phyloP scores from a whole-genome alignment of 2,113 vertebrate species.

The Dipodomys stephensi region DNA sequence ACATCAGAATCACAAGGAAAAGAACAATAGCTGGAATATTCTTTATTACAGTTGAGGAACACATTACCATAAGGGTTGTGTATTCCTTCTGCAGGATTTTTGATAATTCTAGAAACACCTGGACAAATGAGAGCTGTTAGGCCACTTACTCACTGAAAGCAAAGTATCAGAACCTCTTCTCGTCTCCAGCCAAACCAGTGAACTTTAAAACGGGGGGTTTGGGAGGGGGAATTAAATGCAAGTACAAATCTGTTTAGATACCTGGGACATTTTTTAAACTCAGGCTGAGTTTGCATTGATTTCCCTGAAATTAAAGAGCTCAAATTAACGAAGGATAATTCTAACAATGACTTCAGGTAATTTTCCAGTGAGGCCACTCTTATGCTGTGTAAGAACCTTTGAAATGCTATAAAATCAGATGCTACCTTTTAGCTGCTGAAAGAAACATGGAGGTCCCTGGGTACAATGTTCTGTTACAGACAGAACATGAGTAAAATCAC shows the following conservation, averaged over 20 bases:
- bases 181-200: not conserved
- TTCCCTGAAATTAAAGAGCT: not conserved
- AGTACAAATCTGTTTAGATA: not conserved
- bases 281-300: not conserved
- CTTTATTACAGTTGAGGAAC: constrained; percentile 70
- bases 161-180: constrained; percentile 29
- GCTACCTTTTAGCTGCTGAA: not conserved
- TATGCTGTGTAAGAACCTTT: not conserved
- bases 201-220: not conserved
- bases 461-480: not conserved
- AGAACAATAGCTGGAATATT: constrained; percentile 64
- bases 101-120: constrained; percentile 76
- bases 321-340: not conserved
- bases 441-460: not conserved
- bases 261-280: not conserved
- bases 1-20: constrained; percentile 71
- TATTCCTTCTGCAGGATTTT: constrained; percentile 70
- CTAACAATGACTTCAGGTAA: not conserved
- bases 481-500: not conserved
- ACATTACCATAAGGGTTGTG: constrained; percentile 64
- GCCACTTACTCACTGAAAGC: constrained; percentile 41
- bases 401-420: constrained; percentile 5
- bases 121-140: constrained; percentile 42
- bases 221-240: not conserved
- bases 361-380: not conserved